A percentile compares a stretch with the other conserved stretches of the same genome.
phyloP scores from a whole-genome alignment of 30 jellyfish, hydroid and myxozoan genomes.

The Hydractinia echinata region DNA sequence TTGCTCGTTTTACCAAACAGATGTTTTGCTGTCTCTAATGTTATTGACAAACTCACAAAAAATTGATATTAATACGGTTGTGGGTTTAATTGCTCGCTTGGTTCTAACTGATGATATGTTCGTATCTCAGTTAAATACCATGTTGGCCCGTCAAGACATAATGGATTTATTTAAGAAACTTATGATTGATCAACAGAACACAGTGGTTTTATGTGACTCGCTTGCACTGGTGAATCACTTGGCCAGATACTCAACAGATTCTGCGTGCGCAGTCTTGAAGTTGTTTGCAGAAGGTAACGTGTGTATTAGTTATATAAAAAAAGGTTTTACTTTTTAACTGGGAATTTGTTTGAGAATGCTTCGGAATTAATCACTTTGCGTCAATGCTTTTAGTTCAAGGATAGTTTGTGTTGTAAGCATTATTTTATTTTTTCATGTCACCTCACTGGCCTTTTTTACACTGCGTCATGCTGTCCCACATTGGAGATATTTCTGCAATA shows the following conservation, averaged over 20 bases:
- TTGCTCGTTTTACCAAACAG: slow-evolving; percentile 19
- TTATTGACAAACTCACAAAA: neutral
- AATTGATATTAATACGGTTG: neutral
- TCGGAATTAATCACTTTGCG: too few species aligned
- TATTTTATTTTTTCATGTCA: too few species aligned
- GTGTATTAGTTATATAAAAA: neutral
- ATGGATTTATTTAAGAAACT: neutral
- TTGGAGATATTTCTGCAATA: too few species aligned
- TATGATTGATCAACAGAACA: neutral
- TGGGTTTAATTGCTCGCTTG: slow-evolving; percentile 51
- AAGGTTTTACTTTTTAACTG: neutral
- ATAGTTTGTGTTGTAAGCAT: too few species aligned
- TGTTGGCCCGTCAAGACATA: neutral
- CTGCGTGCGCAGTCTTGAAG: slow-evolving; percentile 30
- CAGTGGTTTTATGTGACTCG: slow-evolving; percentile 27
- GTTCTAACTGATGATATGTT: slow-evolving; percentile 46
- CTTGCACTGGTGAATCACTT: slow-evolving; percentile 45
- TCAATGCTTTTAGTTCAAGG: too few species aligned
- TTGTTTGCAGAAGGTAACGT: slow-evolving; percentile 33
- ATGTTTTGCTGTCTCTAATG: neutral
- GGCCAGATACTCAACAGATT: slow-evolving; percentile 49
- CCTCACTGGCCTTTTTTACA: too few species aligned
- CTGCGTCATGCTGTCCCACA: too few species aligned
- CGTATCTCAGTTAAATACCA: slow-evolving; percentile 35
- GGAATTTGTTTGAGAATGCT: neutral